Evolutionary conservation across 2,797 vertebrate species (phyloP).

Genomic region (Chiroxiphia lanceolata): DNA sequence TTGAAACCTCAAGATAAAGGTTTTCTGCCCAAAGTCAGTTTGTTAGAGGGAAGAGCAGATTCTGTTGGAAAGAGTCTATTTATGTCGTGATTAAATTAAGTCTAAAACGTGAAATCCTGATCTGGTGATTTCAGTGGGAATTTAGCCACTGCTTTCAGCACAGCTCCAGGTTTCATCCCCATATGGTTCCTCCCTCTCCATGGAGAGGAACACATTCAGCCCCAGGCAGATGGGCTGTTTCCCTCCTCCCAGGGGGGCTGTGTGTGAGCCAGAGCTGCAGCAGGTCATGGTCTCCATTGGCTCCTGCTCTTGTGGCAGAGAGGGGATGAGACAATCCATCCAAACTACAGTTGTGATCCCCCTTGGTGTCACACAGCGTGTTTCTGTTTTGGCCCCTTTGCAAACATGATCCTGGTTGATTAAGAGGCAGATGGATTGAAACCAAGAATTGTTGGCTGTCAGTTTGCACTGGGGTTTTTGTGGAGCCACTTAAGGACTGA

Average conservation of each 20-base stretch:
- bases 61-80: not conserved
- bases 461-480: not conserved
- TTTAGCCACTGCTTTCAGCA: not conserved
- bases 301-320: not conserved
- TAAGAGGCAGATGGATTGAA: not conserved
- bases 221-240: not conserved
- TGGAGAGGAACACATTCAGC: not conserved
- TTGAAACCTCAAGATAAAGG: not conserved
- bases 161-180: not conserved
- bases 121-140: not conserved
- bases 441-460: not conserved
- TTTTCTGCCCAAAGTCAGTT: not conserved
- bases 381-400: not conserved
- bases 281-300: not conserved
- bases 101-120: not conserved
- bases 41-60: not conserved
- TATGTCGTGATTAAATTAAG: not conserved
- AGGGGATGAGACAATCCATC: not conserved
- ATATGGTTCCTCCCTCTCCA: not conserved
- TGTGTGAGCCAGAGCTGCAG: not conserved
- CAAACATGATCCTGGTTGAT: not conserved
- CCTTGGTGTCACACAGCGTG: not conserved
- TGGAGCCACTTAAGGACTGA: not conserved
- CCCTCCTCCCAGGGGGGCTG: not conserved
- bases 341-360: not conserved